Conservation (phyloP, 2,797 vertebrate genomes). For the Propithecus deckenii region DNA sequence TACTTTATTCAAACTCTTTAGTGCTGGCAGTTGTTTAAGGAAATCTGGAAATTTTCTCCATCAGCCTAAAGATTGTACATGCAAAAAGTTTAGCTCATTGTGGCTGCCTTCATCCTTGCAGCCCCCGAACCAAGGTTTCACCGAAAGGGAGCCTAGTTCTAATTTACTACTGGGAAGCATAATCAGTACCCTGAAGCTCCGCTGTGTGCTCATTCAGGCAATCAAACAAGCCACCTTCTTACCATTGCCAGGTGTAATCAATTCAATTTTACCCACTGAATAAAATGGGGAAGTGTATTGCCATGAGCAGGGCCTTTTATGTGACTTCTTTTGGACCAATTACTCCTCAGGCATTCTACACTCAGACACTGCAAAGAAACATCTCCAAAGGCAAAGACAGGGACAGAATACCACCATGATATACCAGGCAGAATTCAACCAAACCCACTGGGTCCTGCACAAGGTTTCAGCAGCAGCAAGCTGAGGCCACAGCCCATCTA, state of each 20-base stretch:
- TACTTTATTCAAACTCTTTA: constrained; percentile 78
- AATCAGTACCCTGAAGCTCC: constrained; percentile 63
- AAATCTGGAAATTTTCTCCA: constrained; percentile 79
- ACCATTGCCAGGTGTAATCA: constrained; percentile 73
- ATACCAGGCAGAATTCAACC: constrained; percentile 14
- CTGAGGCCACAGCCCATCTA: constrained; percentile 22
- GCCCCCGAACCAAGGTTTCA: constrained; percentile 54
- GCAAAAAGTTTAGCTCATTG: constrained; percentile 70
- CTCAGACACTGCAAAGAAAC: constrained; percentile 45
- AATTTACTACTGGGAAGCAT: constrained; percentile 74
- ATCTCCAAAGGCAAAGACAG: not conserved
- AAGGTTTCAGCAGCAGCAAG: constrained; percentile 53
- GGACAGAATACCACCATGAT: constrained; percentile 6
- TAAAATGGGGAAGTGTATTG: constrained; percentile 40
- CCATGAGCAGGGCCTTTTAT: constrained; percentile 43
- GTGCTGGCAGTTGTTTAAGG: constrained; percentile 76
- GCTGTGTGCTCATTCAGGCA: constrained; percentile 68
- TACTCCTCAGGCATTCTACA: not conserved
- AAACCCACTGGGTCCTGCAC: constrained; percentile 38
- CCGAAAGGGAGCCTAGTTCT: constrained; percentile 73
- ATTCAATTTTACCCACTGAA: constrained; percentile 61
- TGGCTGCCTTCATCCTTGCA: constrained; percentile 73
- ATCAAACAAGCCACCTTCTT: constrained; percentile 70
- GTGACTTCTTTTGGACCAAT: constrained; percentile 51
- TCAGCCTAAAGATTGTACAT: constrained; percentile 58